Conservation (phyloP, 2,888 invertebrate species). For the Pachliopta kotzebuea region DNA sequence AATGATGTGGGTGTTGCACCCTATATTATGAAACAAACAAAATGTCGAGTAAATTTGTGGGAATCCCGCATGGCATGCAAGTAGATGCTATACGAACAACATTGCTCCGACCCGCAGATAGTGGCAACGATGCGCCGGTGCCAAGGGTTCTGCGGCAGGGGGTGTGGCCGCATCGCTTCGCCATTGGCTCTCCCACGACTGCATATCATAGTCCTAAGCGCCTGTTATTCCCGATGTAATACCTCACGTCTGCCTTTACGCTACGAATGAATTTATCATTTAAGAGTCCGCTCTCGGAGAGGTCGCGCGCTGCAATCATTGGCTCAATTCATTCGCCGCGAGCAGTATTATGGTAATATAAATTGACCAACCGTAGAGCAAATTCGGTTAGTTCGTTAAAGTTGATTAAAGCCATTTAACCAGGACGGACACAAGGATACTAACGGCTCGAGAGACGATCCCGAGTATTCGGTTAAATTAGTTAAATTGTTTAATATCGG, state of each 20-base stretch:
- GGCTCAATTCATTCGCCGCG: slow-evolving; percentile 51
- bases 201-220: slow-evolving; percentile 52
- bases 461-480: slow-evolving; percentile 69
- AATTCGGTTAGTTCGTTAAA: slow-evolving; percentile 81
- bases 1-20: slow-evolving; percentile 77
- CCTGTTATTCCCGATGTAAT: slow-evolving; percentile 48
- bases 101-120: slow-evolving; percentile 42
- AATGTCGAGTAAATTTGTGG: slow-evolving; percentile 67
- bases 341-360: slow-evolving; percentile 78
- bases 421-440: slow-evolving; percentile 74
- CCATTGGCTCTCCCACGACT: slow-evolving; percentile 50
- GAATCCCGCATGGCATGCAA: slow-evolving; percentile 70
- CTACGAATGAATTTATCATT: slow-evolving; percentile 57
- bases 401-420: slow-evolving; percentile 82
- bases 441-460: slow-evolving; percentile 76
- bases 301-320: slow-evolving; percentile 57
- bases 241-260: slow-evolving; percentile 47
- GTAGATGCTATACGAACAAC: slow-evolving; percentile 35
- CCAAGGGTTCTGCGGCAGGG: slow-evolving; percentile 38
- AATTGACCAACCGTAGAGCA: slow-evolving; percentile 80
- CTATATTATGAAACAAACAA: slow-evolving; percentile 67
- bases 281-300: slow-evolving; percentile 36
- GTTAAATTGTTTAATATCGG: slow-evolving; percentile 75
- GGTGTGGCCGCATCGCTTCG: slow-evolving; percentile 47
- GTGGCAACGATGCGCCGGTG: slow-evolving; percentile 35